These are phyloP conservation scores for Chaenocephalus aceratus DNA, from an alignment of 2,113 vertebrate species.

Conservation along the genomic window DNA sequence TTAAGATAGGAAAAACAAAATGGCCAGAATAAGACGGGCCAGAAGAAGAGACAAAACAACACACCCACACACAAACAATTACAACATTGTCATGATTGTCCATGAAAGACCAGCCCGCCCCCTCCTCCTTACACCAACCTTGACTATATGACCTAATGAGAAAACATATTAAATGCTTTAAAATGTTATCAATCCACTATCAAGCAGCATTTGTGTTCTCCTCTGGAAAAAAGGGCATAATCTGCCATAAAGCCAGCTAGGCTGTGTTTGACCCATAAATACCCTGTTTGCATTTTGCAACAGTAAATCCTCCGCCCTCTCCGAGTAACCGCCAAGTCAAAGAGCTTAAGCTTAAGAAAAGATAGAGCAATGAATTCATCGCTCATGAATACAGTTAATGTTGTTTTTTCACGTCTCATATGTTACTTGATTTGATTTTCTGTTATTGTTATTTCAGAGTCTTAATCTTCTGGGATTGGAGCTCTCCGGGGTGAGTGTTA, in stretches of 20 bases:
- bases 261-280: constrained; percentile 85
- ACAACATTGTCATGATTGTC: constrained; percentile 64
- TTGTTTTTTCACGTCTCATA: constrained; percentile 79
- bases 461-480: constrained; percentile 79
- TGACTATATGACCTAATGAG: constrained; percentile 63
- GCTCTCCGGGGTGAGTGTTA: constrained; percentile 28
- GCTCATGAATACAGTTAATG: constrained; percentile 82
- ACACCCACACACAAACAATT: constrained; percentile 46
- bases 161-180: constrained; percentile 50
- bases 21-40: constrained; percentile 59
- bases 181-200: constrained; percentile 74
- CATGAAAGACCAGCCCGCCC: constrained; percentile 47
- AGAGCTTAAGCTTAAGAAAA: constrained; percentile 81
- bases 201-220: constrained; percentile 74
- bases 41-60: constrained; percentile 29
- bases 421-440: constrained; percentile 82
- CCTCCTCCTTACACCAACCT: constrained; percentile 34
- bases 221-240: constrained; percentile 67
- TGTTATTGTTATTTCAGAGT: constrained; percentile 81
- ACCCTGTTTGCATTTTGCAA: constrained; percentile 78
- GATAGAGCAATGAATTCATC: constrained; percentile 77
- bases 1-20: constrained; percentile 74
- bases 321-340: constrained; percentile 74
- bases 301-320: constrained; percentile 76
- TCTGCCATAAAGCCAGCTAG: constrained; percentile 81